Evolutionary conservation across 2,888 invertebrate species (phyloP).

Genomic region (Caenorhabditis wallacei): DNA sequence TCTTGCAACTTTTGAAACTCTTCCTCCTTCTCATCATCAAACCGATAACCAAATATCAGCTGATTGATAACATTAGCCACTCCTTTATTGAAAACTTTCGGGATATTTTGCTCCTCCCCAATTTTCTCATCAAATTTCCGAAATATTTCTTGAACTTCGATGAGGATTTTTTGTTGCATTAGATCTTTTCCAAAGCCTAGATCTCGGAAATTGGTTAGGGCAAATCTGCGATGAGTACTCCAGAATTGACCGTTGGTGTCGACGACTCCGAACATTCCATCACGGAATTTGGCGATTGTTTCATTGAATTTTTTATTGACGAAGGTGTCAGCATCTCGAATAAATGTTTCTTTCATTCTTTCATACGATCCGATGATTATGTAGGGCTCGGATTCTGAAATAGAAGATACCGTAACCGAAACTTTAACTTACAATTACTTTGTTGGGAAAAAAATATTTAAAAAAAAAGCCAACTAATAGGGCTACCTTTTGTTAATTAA

Average conservation of each 20-base stretch:
- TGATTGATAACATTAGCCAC: conserved; percentile 68
- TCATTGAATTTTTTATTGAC: conserved; percentile 45
- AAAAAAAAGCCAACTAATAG: no score
- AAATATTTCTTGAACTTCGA: conserved; percentile 55
- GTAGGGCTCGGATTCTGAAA: conserved; percentile 55
- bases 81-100: conserved; percentile 24
- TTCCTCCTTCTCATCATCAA: conserved; percentile 46
- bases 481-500: no score
- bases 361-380: conserved; percentile 59
- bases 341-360: conserved; percentile 66
- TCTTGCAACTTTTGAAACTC: conserved; percentile 39
- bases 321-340: conserved; percentile 67
- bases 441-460: no score
- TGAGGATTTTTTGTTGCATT: conserved; percentile 61
- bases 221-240: conserved; percentile 61
- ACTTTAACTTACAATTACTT: no score
- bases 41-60: conserved; percentile 65
- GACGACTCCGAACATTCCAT: conserved; percentile 61
- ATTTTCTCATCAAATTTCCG: conserved; percentile 36
- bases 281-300: conserved; percentile 36
- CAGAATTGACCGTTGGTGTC: conserved; percentile 62
- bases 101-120: conserved; percentile 46
- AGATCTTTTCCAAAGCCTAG: conserved; percentile 40
- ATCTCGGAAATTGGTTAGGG: conserved; percentile 35
- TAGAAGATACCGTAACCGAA: neutral